A percentile compares a stretch with the other conserved stretches of the same genome.
These are phyloP conservation scores for Agrypnia vestita DNA, from an alignment of 1,140 invertebrate species.

Conservation along the genomic window DNA sequence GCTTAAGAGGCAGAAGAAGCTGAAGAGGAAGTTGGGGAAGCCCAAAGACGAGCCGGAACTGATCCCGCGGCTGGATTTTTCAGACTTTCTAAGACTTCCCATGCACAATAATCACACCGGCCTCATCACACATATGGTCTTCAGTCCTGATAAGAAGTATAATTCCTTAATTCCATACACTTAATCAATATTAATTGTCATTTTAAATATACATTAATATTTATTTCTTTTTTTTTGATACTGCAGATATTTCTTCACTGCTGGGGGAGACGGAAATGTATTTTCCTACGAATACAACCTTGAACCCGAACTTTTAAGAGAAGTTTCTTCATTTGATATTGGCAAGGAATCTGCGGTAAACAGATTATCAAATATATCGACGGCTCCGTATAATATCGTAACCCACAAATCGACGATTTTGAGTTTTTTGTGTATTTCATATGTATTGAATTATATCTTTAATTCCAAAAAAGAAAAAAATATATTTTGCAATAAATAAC, in stretches of 20 bases:
- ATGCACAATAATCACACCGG: conserved; percentile 88
- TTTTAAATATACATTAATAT: no score
- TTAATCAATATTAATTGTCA: no score
- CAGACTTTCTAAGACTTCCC: conserved; percentile 80
- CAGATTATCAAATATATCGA: no score
- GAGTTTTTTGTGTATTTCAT: no score
- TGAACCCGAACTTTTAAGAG: neutral
- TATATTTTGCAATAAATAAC: no score
- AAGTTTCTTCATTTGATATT: conserved; percentile 23
- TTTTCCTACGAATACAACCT: conserved; percentile 78
- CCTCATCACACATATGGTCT: conserved; percentile 77
- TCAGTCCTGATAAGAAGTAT: conserved; percentile 78
- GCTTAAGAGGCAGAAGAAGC: conserved; percentile 24
- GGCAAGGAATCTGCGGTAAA: conserved; percentile 9
- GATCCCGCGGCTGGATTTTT: conserved; percentile 73
- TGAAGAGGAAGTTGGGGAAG: conserved; percentile 19
- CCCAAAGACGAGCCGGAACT: conserved; percentile 63
- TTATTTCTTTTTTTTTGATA: neutral
- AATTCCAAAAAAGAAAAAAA: no score
- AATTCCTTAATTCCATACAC: conserved; percentile 26
- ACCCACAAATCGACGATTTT: no score
- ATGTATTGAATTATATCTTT: no score
- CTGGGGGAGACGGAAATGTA: conserved; percentile 87
- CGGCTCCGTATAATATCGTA: no score
- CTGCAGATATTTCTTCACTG: conserved; percentile 74